These are phyloP conservation scores for Sipha flava DNA, from an alignment of 1,140 invertebrate genomes.

Conservation along the genomic window DNA sequence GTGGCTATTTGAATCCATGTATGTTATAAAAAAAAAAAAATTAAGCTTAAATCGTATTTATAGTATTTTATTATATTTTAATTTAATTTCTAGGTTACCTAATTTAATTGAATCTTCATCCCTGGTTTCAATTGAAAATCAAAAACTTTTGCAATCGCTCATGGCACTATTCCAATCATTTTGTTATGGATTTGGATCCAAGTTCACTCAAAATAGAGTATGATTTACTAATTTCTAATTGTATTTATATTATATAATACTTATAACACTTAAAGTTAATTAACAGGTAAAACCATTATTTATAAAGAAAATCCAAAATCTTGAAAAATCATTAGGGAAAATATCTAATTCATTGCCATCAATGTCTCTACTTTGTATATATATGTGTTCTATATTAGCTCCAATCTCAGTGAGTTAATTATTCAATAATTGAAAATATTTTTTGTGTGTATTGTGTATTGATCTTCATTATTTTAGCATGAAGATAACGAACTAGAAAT, in stretches of 20 bases:
- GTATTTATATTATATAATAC: background rate
- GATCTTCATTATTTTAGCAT: constrained; percentile 33
- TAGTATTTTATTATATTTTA: background rate
- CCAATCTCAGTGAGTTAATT: constrained; percentile 36
- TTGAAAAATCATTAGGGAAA: constrained; percentile 43
- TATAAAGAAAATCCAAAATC: constrained; percentile 45
- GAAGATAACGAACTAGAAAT: constrained; percentile 46
- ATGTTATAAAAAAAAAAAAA: too few relatives aligned
- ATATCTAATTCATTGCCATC: constrained; percentile 44
- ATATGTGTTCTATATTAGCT: constrained; percentile 48
- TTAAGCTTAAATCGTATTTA: background rate
- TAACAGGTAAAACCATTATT: constrained; percentile 49
- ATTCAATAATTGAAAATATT: background rate
- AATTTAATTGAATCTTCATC: constrained; percentile 44
- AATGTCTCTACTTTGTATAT: constrained; percentile 50
- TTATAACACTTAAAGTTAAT: background rate
- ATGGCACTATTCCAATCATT: constrained; percentile 42
- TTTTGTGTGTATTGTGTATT: background rate
- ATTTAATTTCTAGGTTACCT: constrained; percentile 45
- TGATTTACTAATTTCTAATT: background rate
- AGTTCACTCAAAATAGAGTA: constrained; percentile 39
- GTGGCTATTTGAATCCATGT: constrained; percentile 47
- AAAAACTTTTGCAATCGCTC: constrained; percentile 38
- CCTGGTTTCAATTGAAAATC: constrained; percentile 42
- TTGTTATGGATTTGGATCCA: constrained; percentile 47